A percentile compares a stretch with the other conserved stretches of the same genome.
These are phyloP conservation scores for Pyrocoelia pectoralis DNA, from an alignment of 2,888 invertebrate species.

Conservation along the genomic window DNA sequence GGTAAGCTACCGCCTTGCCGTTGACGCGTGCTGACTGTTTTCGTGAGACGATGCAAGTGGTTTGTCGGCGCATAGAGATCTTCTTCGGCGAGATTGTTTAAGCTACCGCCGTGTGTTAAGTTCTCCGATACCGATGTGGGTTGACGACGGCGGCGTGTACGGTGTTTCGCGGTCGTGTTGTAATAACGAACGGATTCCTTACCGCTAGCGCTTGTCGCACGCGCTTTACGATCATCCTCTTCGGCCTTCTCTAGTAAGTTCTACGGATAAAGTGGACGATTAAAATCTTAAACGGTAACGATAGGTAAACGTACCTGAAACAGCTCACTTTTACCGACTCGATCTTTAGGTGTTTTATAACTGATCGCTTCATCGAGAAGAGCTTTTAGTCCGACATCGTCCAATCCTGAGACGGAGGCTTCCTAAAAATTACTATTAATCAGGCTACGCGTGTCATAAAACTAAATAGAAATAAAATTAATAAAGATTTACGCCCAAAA, in stretches of 20 bases:
- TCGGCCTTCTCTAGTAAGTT: constrained; percentile 80
- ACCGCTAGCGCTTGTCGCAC: constrained; percentile 63
- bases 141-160: constrained; percentile 58
- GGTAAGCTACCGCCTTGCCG: constrained; percentile 69
- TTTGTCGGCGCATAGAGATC: constrained; percentile 52
- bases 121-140: constrained; percentile 63
- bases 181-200: constrained; percentile 58
- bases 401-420: constrained; percentile 62
- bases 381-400: constrained; percentile 79
- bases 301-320: constrained; percentile 75
- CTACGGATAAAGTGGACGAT: constrained; percentile 58
- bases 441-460: constrained; percentile 17
- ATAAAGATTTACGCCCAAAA: constrained; percentile 33
- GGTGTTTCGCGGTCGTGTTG: constrained; percentile 59
- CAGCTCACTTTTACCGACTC: constrained; percentile 83
- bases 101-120: constrained; percentile 65
- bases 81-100: constrained; percentile 66
- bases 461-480: constrained; percentile 12
- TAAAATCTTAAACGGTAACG: neutral
- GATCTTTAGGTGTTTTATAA: constrained; percentile 85
- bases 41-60: constrained; percentile 47
- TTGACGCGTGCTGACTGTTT: constrained; percentile 61
- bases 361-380: constrained; percentile 84
- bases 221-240: constrained; percentile 73
- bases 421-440: constrained; percentile 33